Conservation (phyloP, 2,888 invertebrate genomes). For the Watsonalla cultraria region DNA sequence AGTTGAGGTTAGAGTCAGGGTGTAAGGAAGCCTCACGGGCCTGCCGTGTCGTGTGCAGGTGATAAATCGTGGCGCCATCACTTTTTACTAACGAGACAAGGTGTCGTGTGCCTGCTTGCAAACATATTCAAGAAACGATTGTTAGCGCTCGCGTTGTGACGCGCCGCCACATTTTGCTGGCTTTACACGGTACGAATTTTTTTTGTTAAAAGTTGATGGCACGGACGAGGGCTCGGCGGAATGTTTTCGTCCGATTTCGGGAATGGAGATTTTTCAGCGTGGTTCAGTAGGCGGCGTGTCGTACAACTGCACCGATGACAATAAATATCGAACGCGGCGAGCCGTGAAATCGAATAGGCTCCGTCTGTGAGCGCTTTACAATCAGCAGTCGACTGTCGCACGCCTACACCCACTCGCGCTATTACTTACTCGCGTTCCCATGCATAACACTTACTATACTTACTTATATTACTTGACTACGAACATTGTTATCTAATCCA, state of each 20-base stretch:
- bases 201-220: conserved; percentile 45
- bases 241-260: conserved; percentile 70
- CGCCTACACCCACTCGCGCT: conserved; percentile 46
- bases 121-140: conserved; percentile 63
- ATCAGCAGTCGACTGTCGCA: conserved; percentile 73
- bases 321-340: conserved; percentile 76
- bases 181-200: conserved; percentile 35
- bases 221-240: conserved; percentile 46
- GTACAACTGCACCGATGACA: conserved; percentile 78
- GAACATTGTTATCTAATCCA: not conserved
- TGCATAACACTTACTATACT: conserved; percentile 57
- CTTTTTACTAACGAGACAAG: conserved; percentile 76
- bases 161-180: conserved; percentile 32
- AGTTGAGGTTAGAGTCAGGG: conserved; percentile 43
- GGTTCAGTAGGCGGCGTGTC: conserved; percentile 76
- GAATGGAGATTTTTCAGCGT: conserved; percentile 72
- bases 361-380: conserved; percentile 77
- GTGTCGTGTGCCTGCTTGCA: conserved; percentile 55
- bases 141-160: conserved; percentile 39
- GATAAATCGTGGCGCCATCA: conserved; percentile 71
- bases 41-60: conserved; percentile 61
- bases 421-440: conserved; percentile 63
- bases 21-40: conserved; percentile 49
- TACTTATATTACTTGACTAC: conserved; percentile 8
- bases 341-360: conserved; percentile 79